Conservation (phyloP, 2,113 vertebrate genomes). For the Nesoenas mayeri region DNA sequence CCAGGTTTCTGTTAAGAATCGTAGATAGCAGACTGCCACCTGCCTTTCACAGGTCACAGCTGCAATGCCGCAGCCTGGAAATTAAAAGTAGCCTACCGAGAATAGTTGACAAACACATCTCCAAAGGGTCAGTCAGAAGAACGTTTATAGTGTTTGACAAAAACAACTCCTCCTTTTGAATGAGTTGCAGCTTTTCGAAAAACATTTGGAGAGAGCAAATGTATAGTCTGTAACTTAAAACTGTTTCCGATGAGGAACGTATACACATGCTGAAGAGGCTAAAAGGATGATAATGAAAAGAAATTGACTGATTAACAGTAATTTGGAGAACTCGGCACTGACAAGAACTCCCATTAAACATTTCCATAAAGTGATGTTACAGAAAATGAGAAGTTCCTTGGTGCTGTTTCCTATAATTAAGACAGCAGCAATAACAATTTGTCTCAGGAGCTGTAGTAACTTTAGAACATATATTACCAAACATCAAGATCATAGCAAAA, state of each 20-base stretch:
- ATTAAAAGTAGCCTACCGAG: background rate
- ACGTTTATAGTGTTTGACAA: background rate
- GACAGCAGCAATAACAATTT: background rate
- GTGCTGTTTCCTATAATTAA: constrained; percentile 21
- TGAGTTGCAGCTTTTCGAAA: background rate
- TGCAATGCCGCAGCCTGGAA: constrained; percentile 29
- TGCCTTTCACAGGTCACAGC: background rate
- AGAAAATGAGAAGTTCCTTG: constrained; percentile 17
- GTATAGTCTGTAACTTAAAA: background rate
- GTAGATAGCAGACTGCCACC: constrained; percentile 48
- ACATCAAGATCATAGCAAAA: constrained; percentile 11
- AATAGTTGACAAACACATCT: background rate
- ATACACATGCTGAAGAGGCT: background rate
- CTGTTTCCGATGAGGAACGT: background rate
- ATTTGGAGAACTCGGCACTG: background rate
- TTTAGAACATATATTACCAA: constrained; percentile 10
- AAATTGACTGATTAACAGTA: background rate
- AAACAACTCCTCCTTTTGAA: background rate
- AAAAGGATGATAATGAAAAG: background rate
- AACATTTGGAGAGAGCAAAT: background rate
- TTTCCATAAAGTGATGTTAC: constrained; percentile 12
- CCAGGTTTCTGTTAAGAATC: background rate
- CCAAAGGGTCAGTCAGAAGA: background rate
- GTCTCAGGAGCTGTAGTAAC: constrained; percentile 47
- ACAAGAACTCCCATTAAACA: background rate